These are phyloP conservation scores for Ramazzottius varieornatus DNA, from an alignment of 2,888 invertebrate species.

Conservation along the genomic window DNA sequence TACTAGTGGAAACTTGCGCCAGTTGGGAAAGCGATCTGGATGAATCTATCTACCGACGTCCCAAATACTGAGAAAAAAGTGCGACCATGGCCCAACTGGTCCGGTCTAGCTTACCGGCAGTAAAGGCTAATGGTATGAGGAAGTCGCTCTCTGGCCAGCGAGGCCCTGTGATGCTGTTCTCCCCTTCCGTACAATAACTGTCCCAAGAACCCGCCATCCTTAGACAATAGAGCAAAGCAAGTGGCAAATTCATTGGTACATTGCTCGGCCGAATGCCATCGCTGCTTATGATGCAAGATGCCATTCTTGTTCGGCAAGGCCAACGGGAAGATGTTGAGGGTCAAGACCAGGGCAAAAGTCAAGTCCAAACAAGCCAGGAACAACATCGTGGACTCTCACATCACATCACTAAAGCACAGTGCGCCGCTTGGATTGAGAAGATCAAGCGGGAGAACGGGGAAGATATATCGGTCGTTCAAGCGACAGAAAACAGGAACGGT, in stretches of 20 bases:
- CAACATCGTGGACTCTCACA: background rate
- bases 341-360: background rate
- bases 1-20: too few relatives aligned
- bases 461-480: too few relatives aligned
- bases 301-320: background rate
- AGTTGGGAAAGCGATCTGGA: too few relatives aligned
- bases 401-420: too few relatives aligned
- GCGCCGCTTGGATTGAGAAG: too few relatives aligned
- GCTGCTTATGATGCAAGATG: background rate
- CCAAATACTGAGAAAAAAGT: too few relatives aligned
- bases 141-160: background rate
- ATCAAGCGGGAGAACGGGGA: too few relatives aligned
- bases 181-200: background rate
- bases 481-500: too few relatives aligned
- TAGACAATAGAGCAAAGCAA: background rate
- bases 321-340: background rate
- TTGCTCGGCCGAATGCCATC: background rate
- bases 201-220: background rate
- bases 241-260: background rate
- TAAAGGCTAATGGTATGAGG: background rate
- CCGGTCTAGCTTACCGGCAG: background rate
- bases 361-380: background rate
- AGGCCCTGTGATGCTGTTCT: too few relatives aligned
- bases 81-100: too few relatives aligned
- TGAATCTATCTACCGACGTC: too few relatives aligned